Base-by-base conservation (phyloP, 2,113 vertebrate species). In the Phalacrocorax aristotelis region DNA sequence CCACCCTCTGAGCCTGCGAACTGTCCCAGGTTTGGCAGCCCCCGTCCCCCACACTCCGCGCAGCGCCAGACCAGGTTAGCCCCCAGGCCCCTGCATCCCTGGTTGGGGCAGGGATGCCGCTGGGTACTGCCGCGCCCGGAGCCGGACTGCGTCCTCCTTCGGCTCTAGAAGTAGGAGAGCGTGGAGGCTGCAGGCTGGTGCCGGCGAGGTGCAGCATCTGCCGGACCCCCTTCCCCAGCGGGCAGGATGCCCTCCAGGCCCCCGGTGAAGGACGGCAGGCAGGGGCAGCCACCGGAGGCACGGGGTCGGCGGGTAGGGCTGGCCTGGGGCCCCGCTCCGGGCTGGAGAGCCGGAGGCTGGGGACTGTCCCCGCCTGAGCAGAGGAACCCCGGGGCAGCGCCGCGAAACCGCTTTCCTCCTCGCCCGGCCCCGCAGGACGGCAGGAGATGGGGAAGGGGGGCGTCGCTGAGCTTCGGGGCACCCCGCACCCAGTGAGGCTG, bases 171-270 rank as follows among this genome's bases (percentile, higher is more conserved):
- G 54, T 4, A 7, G 62, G 60, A 86, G 18, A 44, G 20, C 1
- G 1, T 2, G 68, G 75, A 66, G 36, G 18, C 4, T 8, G 29
- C 30, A 3, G 10, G 20, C 8, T 2, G 77, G 44, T 32, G 58
- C 13, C 11, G 1, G 42, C 0, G 36, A 51, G 44, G 55, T 10
- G 25, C 49, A 6, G 60, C 29, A 70, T 9, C 23, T 7, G 60
- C 40, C 1, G 36, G 46, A 15, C 42, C 15, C 42, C 42, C 5
- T 4, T 23, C 27, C 32, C 13, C 64, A 26, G 49, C 10, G 14
- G 15, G 3, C 34, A 19, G 54, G 64, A 3, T 9, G 21, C 30
- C 25, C 57, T 21, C 30, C 26, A 2, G 26, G 26, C 17, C 29
- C 15, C 29, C 3, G 60, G 6, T 3, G 60, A 44, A 12, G 22